Percentiles rank a stretch among this genome's conserved stretches.
Evolutionary conservation across 2,888 invertebrate genomes (phyloP).

Genomic region (Oscheius sp.): DNA sequence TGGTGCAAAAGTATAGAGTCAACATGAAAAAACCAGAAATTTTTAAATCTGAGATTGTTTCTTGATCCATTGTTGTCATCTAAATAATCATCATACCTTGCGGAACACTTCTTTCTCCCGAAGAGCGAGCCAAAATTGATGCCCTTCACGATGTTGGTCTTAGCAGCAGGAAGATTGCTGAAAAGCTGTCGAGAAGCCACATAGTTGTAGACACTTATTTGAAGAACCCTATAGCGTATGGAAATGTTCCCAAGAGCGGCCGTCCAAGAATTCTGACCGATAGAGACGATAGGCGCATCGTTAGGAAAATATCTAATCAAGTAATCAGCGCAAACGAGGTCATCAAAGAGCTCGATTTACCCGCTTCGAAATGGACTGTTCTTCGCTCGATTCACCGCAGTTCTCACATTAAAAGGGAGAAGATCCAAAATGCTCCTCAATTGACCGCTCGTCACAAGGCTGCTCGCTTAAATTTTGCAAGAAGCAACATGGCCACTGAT

Average conservation of each 20-base stretch:
- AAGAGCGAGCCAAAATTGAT: background rate
- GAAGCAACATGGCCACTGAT: too few relatives aligned
- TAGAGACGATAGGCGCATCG: background rate
- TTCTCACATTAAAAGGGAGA: background rate
- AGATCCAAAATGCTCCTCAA: slow-evolving; percentile 3
- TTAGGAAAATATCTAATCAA: background rate
- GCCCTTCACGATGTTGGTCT: background rate
- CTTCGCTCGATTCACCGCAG: background rate
- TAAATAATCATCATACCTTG: slow-evolving; percentile 4
- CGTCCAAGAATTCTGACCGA: background rate
- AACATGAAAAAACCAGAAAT: too few relatives aligned
- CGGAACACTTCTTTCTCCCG: background rate
- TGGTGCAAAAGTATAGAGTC: too few relatives aligned
- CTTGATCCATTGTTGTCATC: too few relatives aligned
- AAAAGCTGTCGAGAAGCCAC: background rate
- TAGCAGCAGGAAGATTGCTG: background rate
- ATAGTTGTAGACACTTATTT: background rate
- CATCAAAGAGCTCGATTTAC: background rate
- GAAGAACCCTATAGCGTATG: background rate
- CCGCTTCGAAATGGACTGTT: background rate
- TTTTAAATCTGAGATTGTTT: too few relatives aligned
- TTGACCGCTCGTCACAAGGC: slow-evolving; percentile 23
- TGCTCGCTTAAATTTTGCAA: slow-evolving; percentile 32
- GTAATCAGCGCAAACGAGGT: background rate
- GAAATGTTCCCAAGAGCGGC: background rate